Percentiles rank a stretch among this genome's conserved stretches.
These are phyloP conservation scores for Pseudorectes ferrugineus DNA, from an alignment of 2,113 vertebrate species.

Conservation along the genomic window DNA sequence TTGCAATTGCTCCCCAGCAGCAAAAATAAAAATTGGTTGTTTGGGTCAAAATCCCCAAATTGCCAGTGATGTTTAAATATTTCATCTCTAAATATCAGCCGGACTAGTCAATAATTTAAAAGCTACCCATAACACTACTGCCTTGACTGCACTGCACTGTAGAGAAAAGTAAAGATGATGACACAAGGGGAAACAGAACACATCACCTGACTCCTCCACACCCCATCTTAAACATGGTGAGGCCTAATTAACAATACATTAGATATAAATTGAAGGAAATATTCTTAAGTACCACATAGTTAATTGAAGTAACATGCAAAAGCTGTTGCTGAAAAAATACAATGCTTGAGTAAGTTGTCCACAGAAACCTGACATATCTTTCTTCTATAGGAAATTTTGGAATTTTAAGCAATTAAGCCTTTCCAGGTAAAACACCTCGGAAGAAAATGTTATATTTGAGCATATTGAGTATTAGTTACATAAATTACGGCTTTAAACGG, in stretches of 20 bases:
- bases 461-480: fast-evolving
- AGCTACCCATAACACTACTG: not conserved
- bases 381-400: not conserved
- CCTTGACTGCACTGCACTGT: not conserved
- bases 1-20: not conserved
- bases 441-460: not conserved
- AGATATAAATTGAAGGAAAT: not conserved
- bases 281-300: not conserved
- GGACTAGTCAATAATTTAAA: not conserved
- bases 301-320: not conserved
- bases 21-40: not conserved
- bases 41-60: not conserved
- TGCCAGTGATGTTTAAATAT: not conserved
- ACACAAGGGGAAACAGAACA: not conserved
- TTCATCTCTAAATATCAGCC: not conserved
- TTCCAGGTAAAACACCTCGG: not conserved
- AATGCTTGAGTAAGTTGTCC: not conserved
- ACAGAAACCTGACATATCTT: not conserved
- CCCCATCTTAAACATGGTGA: not conserved
- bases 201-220: not conserved
- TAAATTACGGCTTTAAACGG: not conserved
- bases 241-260: not conserved
- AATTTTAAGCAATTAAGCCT: not conserved
- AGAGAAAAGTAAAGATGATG: not conserved
- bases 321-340: not conserved